A percentile compares a stretch with the other conserved stretches of the same genome.
These are phyloP conservation scores for Trichonephila clavipes DNA, from an alignment of 1,140 invertebrate species.

Conservation along the genomic window DNA sequence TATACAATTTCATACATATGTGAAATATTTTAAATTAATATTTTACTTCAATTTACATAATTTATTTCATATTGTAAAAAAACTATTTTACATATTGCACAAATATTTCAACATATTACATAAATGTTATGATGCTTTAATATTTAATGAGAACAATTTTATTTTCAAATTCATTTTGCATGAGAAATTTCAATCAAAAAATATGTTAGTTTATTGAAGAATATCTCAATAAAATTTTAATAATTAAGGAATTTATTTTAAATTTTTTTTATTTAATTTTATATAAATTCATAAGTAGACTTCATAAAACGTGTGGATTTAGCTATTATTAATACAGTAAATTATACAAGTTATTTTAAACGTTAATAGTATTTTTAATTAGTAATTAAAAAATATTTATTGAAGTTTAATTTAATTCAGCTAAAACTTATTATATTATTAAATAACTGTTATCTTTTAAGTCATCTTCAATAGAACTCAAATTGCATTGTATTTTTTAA, in stretches of 20 bases:
- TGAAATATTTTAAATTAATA: background rate
- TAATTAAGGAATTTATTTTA: background rate
- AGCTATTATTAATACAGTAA: no score
- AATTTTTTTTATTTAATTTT: background rate
- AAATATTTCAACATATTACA: background rate
- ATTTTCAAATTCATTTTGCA: background rate
- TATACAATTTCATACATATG: background rate
- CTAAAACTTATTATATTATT: no score
- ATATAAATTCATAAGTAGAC: no score
- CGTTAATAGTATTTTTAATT: no score
- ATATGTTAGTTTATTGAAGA: background rate
- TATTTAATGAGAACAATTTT: no score
- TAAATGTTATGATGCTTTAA: background rate
- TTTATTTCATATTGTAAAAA: background rate
- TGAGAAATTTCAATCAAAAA: background rate
- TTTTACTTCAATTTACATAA: background rate
- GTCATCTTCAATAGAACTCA: no score
- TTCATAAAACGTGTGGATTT: no score
- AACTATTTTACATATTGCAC: constrained; percentile 12
- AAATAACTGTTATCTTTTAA: no score
- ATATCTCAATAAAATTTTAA: background rate
- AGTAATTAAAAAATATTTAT: no score
- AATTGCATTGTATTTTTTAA: no score
- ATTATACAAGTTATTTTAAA: no score
- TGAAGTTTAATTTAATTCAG: no score